Conservation (phyloP, 2,797 vertebrate species). For the Ammospiza maritima region DNA sequence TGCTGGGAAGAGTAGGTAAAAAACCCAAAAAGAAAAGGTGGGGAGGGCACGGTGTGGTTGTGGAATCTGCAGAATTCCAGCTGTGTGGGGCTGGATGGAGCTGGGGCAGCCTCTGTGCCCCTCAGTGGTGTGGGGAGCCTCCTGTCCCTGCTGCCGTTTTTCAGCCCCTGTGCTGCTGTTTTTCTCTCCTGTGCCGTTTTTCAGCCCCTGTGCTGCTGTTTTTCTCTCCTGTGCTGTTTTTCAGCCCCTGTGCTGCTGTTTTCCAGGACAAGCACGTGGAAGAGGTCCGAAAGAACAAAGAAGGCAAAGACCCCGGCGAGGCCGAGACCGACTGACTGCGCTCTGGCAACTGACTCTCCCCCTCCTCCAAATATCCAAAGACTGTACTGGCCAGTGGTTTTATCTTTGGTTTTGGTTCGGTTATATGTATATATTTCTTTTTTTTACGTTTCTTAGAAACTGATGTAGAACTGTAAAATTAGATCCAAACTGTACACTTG, state of each 20-base stretch:
- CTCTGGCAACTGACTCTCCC: constrained; percentile 74
- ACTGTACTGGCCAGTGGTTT: constrained; percentile 84
- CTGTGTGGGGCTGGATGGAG: not conserved
- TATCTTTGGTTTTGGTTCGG: constrained; percentile 64
- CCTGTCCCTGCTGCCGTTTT: not conserved
- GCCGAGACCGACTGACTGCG: constrained; percentile 77
- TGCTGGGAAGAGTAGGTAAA: rapidly evolving
- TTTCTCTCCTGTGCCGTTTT: too few species aligned
- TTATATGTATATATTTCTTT: not conserved
- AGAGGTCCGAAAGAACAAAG: constrained; percentile 94
- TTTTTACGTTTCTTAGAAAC: constrained; percentile 75
- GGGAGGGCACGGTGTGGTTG: not conserved
- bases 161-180: not conserved
- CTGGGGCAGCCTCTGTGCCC: not conserved
- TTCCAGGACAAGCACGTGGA: constrained; percentile 93
- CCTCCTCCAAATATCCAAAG: constrained; percentile 82
- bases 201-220: too few species aligned
- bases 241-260: not conserved
- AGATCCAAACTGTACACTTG: constrained; percentile 77
- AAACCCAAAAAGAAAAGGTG: rapidly evolving
- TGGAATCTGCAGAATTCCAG: not conserved
- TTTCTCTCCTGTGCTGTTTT: too few species aligned
- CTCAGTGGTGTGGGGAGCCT: not conserved
- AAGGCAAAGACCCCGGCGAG: constrained; percentile 84
- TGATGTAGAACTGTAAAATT: constrained; percentile 80